Evolutionary conservation across 2,797 vertebrate species (phyloP).

Genomic region (Otus scops): DNA sequence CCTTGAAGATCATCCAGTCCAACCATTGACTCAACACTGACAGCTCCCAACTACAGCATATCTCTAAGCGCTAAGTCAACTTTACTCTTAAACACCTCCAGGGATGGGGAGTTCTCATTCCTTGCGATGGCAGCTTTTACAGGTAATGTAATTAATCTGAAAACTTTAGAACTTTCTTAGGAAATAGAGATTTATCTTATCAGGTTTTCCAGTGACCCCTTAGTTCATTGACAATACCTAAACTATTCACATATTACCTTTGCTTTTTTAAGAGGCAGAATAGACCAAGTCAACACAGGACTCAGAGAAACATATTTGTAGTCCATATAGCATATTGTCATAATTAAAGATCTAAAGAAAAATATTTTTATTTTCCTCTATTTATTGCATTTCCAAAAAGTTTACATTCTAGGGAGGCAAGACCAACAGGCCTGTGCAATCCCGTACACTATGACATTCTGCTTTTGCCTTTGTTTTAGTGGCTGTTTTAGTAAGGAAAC

Average conservation of each 20-base stretch:
- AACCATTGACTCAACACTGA: too few relatives aligned
- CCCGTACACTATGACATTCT: not conserved
- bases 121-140: not conserved
- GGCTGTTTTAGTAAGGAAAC: not conserved
- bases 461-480: not conserved
- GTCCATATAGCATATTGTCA: not conserved
- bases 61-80: too few relatives aligned
- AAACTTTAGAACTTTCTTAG: not conserved
- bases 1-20: too few relatives aligned
- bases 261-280: not conserved
- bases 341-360: not conserved
- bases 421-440: not conserved
- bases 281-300: not conserved
- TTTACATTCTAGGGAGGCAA: not conserved
- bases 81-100: too few relatives aligned
- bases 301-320: not conserved
- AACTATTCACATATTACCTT: not conserved
- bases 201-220: not conserved
- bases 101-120: not conserved
- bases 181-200: not conserved
- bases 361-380: not conserved
- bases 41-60: too few relatives aligned
- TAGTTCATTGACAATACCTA: not conserved
- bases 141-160: not conserved
- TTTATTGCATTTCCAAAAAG: not conserved